Evolutionary conservation across 1,140 invertebrate genomes (phyloP), one percentile per base, ranked within the genome.

Genomic region (Lepidurus arcticus): DNA sequence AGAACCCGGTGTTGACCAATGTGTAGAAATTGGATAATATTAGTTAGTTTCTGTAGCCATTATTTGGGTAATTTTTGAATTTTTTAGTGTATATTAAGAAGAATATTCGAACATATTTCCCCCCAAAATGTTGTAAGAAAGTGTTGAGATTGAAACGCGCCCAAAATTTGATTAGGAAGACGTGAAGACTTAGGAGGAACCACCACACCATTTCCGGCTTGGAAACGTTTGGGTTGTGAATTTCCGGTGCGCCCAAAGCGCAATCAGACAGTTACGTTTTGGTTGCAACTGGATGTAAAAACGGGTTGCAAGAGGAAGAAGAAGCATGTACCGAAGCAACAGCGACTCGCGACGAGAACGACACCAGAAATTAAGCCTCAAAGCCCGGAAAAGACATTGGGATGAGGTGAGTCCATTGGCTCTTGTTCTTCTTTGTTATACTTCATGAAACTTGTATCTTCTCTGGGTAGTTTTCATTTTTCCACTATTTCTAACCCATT

Each of bases 331-430:
- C 34, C 45, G 79, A 73, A 79, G 79, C 47, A 79, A 79, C 79
- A 79, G 79, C 44, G 79, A 79, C 73, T 79, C 79, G 11, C 24
- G 79, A 47, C 79, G 79, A 26, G 79, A 79, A 21, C 53, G 79
- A 13, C 75, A 73, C 7, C 79, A 79, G 73, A 77, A 76, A 44
- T 73, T 79, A 74, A 79, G 79, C 42, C 73, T 79, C n/a, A 79
- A 77, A 44, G 77, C 44, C 42, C 75, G 75, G 43, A 79, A 53
- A 73, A 76, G 43, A 73, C 43, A 65, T 34, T 75, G 45, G 53
- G 77, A 78, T 73, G 77, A 78, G 44, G 77, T 78, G 73, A 74
- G 77, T 42, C 8, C 75, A 11, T 76, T 47, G 10, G 0, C 45
- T 21, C 13, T 7, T 75, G 6, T 75, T 13, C 11, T 24, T 42